These are phyloP conservation scores for Peromyscus nudipes DNA, from an alignment of 2,797 vertebrate genomes.

Conservation along the genomic window DNA sequence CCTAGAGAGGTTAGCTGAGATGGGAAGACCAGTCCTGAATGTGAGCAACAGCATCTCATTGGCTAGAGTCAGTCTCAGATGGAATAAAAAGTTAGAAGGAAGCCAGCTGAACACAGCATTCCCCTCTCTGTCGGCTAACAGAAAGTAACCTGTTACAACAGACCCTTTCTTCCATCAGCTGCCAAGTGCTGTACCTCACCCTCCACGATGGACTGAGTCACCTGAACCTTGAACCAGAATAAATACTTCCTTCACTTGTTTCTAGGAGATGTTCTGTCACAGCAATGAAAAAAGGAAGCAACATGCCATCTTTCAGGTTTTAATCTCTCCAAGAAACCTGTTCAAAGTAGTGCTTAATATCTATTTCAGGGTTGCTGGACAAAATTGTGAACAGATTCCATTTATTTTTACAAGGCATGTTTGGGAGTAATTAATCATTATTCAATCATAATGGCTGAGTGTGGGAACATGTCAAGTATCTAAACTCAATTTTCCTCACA, in stretches of 20 bases:
- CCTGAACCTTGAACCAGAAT: neutral
- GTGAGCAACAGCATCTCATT: neutral
- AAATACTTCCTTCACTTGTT: neutral
- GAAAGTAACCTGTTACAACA: neutral
- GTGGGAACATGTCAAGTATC: neutral
- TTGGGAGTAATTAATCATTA: neutral
- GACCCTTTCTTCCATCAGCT: neutral
- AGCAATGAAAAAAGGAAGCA: neutral
- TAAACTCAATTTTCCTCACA: neutral
- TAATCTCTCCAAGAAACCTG: neutral
- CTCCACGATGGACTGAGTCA: neutral
- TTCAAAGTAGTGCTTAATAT: neutral
- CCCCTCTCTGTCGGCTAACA: too few species aligned
- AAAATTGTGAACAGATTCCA: neutral
- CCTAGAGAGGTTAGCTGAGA: neutral
- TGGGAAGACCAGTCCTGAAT: neutral
- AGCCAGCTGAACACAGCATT: neutral
- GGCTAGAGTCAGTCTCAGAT: neutral
- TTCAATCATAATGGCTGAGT: neutral
- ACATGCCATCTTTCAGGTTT: neutral
- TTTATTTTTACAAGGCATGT: neutral
- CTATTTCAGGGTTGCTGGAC: neutral
- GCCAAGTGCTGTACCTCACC: neutral
- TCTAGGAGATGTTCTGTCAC: neutral
- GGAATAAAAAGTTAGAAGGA: neutral